Conservation (phyloP, 1,140 invertebrate species). For the Oryctes rhinoceros region DNA sequence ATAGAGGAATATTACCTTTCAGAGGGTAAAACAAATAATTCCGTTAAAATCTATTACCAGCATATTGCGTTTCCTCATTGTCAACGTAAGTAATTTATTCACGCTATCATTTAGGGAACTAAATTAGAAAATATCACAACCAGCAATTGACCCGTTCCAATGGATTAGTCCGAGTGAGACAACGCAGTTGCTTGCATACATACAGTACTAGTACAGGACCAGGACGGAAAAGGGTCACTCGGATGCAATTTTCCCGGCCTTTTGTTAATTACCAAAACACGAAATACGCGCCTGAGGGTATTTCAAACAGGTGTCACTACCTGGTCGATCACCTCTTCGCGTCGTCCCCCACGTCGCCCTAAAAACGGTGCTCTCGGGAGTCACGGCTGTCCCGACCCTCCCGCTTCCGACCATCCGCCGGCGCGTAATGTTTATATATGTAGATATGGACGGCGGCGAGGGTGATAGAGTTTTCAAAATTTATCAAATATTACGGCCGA, state of each 20-base stretch:
- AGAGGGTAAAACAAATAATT: too few relatives aligned
- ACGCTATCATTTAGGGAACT: not conserved
- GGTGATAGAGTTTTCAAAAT: slow-evolving; percentile 18
- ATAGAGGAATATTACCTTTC: too few relatives aligned
- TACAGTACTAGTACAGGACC: not conserved
- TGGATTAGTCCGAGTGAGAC: not conserved
- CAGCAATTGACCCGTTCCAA: not conserved
- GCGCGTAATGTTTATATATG: slow-evolving; percentile 15
- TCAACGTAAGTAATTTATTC: not conserved
- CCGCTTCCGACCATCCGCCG: not conserved
- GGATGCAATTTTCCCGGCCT: not conserved
- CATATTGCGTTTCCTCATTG: too few relatives aligned
- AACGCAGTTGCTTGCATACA: too few relatives aligned
- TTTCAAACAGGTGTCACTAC: slow-evolving; percentile 12
- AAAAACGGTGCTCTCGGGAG: not conserved
- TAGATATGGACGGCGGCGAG: not conserved
- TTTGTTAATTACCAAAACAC: slow-evolving; percentile 22
- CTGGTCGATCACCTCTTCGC: slow-evolving; percentile 1
- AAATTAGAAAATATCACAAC: slow-evolving; percentile 15
- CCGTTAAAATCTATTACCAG: too few relatives aligned
- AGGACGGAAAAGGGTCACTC: not conserved
- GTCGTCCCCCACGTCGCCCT: not conserved
- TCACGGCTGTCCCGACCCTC: not conserved
- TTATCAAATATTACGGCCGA: slow-evolving; percentile 5
- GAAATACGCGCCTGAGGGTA: not conserved